Evolutionary conservation across 2,797 vertebrate genomes (phyloP).

Genomic region (Trematomus bernacchii): DNA sequence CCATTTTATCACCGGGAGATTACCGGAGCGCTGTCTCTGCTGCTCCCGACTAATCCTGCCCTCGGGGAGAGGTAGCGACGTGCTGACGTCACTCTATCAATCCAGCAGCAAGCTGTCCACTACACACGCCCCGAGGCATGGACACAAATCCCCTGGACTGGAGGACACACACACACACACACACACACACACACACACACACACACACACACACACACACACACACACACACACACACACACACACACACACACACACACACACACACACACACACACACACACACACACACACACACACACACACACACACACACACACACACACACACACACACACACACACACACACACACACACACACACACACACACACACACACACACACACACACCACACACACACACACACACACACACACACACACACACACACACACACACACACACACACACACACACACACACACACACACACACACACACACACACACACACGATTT

Average conservation of each 20-base stretch:
- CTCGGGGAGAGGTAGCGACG: conserved; percentile 78
- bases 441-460: no score
- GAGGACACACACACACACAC: conserved; percentile 23
- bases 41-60: conserved; percentile 84
- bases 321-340: neutral
- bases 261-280: conserved; percentile 8
- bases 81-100: conserved; percentile 84
- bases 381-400: no score
- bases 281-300: conserved; percentile 13
- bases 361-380: no score
- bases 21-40: conserved; percentile 81
- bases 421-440: no score
- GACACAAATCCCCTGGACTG: conserved; percentile 69
- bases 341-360: neutral
- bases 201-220: neutral
- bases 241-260: no score
- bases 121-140: conserved; percentile 53
- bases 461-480: no score
- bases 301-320: conserved; percentile 15
- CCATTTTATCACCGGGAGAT: conserved; percentile 76
- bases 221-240: no score
- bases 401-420: no score
- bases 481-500: conserved; percentile 23
- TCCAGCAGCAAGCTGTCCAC: conserved; percentile 80
- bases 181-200: neutral